These are phyloP conservation scores for Orthonychiurus folsomi DNA, from an alignment of 2,888 invertebrate species.

Conservation along the genomic window DNA sequence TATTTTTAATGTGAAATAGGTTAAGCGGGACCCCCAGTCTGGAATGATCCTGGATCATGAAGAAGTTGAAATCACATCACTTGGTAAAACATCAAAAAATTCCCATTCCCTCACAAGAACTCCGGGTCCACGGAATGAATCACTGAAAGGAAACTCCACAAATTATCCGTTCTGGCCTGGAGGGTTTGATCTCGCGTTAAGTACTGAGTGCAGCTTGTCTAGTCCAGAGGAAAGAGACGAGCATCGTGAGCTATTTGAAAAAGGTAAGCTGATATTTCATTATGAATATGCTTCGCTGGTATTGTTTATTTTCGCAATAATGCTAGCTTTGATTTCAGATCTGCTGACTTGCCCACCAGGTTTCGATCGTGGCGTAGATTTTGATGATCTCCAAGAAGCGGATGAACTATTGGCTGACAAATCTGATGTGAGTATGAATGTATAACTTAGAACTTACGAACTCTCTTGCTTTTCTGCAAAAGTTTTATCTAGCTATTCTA, in stretches of 20 bases:
- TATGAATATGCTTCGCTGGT: neutral
- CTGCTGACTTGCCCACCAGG: neutral
- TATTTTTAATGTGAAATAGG: constrained; percentile 45
- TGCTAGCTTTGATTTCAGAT: neutral
- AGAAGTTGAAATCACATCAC: constrained; percentile 53
- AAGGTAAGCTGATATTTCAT: constrained; percentile 41
- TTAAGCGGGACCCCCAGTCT: constrained; percentile 63
- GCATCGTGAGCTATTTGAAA: constrained; percentile 42
- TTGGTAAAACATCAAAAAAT: constrained; percentile 59
- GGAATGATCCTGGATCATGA: constrained; percentile 64
- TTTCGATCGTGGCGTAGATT: neutral
- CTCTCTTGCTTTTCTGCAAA: too few relatives aligned
- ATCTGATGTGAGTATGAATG: too few relatives aligned
- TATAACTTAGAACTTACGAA: too few relatives aligned
- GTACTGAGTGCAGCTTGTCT: constrained; percentile 13
- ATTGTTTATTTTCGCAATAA: neutral
- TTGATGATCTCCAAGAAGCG: too few relatives aligned
- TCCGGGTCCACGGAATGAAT: constrained; percentile 61
- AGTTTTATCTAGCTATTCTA: too few relatives aligned
- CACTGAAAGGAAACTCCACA: constrained; percentile 64
- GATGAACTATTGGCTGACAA: too few relatives aligned
- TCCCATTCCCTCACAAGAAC: constrained; percentile 71
- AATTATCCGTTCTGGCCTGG: constrained; percentile 85
- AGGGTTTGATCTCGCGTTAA: constrained; percentile 54
- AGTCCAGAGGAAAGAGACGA: too few relatives aligned